Evolutionary conservation across 1,140 invertebrate species (phyloP).

Genomic region (Caenorhabditis tropicalis): DNA sequence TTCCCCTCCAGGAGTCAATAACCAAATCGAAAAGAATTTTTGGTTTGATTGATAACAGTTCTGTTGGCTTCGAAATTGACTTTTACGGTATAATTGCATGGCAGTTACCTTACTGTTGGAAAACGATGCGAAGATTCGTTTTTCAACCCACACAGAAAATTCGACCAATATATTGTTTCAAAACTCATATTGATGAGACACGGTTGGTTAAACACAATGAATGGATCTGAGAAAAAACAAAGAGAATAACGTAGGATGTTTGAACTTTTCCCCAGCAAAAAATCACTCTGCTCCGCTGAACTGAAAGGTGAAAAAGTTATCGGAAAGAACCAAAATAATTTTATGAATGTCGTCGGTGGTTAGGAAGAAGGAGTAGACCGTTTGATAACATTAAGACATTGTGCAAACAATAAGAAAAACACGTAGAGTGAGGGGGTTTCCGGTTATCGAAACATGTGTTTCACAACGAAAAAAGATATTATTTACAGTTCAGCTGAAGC

Average conservation of each 20-base stretch:
- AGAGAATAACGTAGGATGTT: constrained; percentile 9
- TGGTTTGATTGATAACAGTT: neutral
- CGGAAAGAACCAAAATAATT: neutral
- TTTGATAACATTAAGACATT: neutral
- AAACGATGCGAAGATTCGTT: neutral
- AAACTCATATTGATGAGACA: neutral
- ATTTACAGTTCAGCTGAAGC: no score
- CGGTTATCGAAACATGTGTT: neutral
- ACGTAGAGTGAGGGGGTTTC: neutral
- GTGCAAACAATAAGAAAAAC: neutral
- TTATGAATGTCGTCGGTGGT: neutral
- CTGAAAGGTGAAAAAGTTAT: neutral
- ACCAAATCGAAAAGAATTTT: neutral
- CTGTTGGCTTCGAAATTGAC: neutral
- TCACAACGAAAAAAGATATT: no score
- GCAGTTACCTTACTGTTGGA: no score
- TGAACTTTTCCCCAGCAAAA: constrained; percentile 13
- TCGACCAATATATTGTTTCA: no score
- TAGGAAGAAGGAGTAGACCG: neutral
- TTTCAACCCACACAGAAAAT: neutral
- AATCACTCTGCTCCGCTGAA: neutral
- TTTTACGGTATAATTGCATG: no score
- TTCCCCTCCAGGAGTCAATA: neutral
- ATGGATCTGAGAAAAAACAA: neutral
- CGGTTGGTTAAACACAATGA: neutral